Evolutionary conservation across 2,888 invertebrate genomes (phyloP).

Genomic region (Pyrgus malvae): DNA sequence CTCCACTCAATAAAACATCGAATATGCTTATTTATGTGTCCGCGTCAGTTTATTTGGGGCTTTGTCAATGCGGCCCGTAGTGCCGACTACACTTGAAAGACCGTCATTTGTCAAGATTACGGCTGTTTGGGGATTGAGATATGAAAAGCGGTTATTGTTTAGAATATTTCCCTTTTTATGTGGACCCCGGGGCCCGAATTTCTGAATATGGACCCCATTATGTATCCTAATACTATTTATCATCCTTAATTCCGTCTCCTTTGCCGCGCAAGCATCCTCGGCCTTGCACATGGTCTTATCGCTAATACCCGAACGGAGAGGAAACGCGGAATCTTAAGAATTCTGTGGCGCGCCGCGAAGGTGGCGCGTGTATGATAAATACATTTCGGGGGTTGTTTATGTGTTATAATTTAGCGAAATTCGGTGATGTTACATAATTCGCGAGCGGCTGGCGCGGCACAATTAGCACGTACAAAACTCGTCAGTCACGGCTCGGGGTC

Average conservation of each 20-base stretch:
- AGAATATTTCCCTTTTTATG: slow-evolving; percentile 67
- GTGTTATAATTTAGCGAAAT: too few species aligned
- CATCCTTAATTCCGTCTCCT: slow-evolving; percentile 31
- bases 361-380: not conserved
- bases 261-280: slow-evolving; percentile 28
- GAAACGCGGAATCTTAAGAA: slow-evolving; percentile 20
- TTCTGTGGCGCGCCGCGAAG: not conserved
- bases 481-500: slow-evolving; percentile 68
- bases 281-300: slow-evolving; percentile 31
- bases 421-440: slow-evolving; percentile 18
- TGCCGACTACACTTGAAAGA: slow-evolving; percentile 71
- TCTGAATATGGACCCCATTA: slow-evolving; percentile 42
- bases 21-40: slow-evolving; percentile 78
- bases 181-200: slow-evolving; percentile 38
- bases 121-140: slow-evolving; percentile 73
- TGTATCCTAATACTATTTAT: slow-evolving; percentile 32
- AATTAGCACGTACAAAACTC: slow-evolving; percentile 72
- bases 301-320: slow-evolving; percentile 25
- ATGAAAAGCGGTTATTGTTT: slow-evolving; percentile 78
- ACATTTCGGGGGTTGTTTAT: not conserved
- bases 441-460: slow-evolving; percentile 48
- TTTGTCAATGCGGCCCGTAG: slow-evolving; percentile 72
- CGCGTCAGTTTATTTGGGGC: slow-evolving; percentile 74
- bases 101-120: slow-evolving; percentile 81
- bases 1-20: slow-evolving; percentile 79